Base-by-base conservation (phyloP, 2,113 vertebrate species). In the Mesitornis unicolor region DNA sequence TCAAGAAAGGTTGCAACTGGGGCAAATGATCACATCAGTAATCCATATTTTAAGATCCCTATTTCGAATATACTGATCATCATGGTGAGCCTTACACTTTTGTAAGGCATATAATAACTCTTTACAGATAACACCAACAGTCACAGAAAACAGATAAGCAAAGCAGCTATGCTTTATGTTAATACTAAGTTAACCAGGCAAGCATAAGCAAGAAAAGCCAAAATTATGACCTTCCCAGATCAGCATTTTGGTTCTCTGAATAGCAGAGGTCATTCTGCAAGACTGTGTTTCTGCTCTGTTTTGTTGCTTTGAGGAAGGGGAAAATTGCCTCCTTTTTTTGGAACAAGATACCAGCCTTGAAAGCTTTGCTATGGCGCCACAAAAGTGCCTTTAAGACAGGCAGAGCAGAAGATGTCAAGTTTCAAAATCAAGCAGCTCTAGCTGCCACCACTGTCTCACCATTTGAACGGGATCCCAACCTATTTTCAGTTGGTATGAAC, bases 21-120 rank as follows among this genome's bases (percentile, higher is more conserved):
- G 76, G 54, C 74, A 95, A 90, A 92, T 53, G 79, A 91, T 94
- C 87, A 85, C 57, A 95, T n/a, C 82, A 80, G 35, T 69, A 90
- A 92, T 76, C 64, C 24, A 9, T 56, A 93, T 87, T 94, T 88
- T 73, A 65, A 64, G 85, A 79, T 84, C 15, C 36, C 61, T 31
- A 26, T 42, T 91, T 93, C 35, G 76, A 90, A 63, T 53, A 74
- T 67, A 45, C 61, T 36, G 40, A 90, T 84, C 29, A 65, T 84
- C 48, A 61, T 25, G 59, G 42, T 45, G 38, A 91, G 38, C 71
- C 67, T 75, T 2, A 65, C 47, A 48, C 25, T 85, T 91, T 16
- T 31, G 59, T 60, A 78, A 91, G 60, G 50, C 2, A 1, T 35
- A n/a, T 65, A 89, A 36, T n/a, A 51, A 67, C 80, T 90, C 47